These are phyloP conservation scores for Halcyon chelicuti DNA, from an alignment of 2,797 vertebrate genomes.

Conservation along the genomic window DNA sequence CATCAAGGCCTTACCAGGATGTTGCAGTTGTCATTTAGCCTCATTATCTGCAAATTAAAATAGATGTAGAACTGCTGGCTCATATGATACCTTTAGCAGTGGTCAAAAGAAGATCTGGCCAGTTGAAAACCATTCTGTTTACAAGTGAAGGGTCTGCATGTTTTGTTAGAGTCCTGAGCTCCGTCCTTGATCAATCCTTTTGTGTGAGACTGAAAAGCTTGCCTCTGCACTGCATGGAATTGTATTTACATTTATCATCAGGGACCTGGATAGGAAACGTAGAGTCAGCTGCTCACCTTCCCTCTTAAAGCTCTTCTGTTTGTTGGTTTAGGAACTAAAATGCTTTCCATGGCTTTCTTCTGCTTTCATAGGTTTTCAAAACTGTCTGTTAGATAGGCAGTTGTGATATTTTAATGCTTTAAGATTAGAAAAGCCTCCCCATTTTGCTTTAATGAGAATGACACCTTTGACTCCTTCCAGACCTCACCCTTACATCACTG, in stretches of 20 bases:
- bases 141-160: not conserved
- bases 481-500: not conserved
- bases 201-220: not conserved
- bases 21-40: slow-evolving; percentile 27
- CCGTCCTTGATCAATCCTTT: not conserved
- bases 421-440: not conserved
- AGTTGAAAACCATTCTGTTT: not conserved
- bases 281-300: not conserved
- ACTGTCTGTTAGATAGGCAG: not conserved
- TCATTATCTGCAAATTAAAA: not conserved
- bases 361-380: slow-evolving; percentile 25
- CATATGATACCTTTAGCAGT: not conserved
- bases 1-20: not conserved
- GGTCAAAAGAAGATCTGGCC: not conserved
- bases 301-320: not conserved
- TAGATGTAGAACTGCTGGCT: not conserved
- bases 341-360: not conserved
- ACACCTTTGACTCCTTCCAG: not conserved
- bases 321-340: not conserved
- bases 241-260: not conserved
- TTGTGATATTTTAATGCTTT: not conserved
- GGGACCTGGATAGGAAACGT: not conserved
- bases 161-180: not conserved
- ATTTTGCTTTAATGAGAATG: not conserved
- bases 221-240: not conserved